These are phyloP conservation scores for Drosophila insularis DNA, from an alignment of 1,140 invertebrate species.

Conservation along the genomic window DNA sequence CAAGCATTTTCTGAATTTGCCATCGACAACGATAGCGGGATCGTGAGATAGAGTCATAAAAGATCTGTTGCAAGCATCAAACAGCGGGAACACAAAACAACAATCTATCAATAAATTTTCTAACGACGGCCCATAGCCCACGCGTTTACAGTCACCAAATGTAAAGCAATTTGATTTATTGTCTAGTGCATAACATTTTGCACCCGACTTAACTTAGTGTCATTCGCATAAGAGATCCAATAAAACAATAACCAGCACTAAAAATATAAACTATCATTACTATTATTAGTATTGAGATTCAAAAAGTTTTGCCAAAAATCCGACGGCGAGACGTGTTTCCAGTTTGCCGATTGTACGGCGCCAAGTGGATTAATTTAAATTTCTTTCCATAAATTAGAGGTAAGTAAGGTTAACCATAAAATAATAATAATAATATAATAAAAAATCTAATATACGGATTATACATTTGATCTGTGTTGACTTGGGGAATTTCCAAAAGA, in stretches of 20 bases:
- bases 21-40: constrained; percentile 16
- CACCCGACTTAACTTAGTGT: constrained; percentile 28
- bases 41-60: background rate
- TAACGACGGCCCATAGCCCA: constrained; percentile 32
- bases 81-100: background rate
- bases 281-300: background rate
- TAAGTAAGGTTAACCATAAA: constrained; percentile 29
- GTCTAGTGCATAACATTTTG: constrained; percentile 53
- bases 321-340: constrained; percentile 26
- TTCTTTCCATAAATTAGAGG: constrained; percentile 58
- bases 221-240: background rate
- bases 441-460: background rate
- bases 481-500: background rate
- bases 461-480: constrained; percentile 13
- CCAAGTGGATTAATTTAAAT: constrained; percentile 73
- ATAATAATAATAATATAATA: background rate
- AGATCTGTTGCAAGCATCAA: constrained; percentile 7
- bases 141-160: constrained; percentile 35
- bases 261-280: background rate
- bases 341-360: constrained; percentile 50
- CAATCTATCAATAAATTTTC: constrained; percentile 6
- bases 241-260: background rate
- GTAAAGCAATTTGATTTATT: constrained; percentile 52
- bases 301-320: constrained; percentile 7
- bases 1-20: constrained; percentile 33